Evolutionary conservation across 2,888 invertebrate genomes (phyloP), one percentile per base, ranked within the genome.

Genomic region (Lasioglossum marginatum): DNA sequence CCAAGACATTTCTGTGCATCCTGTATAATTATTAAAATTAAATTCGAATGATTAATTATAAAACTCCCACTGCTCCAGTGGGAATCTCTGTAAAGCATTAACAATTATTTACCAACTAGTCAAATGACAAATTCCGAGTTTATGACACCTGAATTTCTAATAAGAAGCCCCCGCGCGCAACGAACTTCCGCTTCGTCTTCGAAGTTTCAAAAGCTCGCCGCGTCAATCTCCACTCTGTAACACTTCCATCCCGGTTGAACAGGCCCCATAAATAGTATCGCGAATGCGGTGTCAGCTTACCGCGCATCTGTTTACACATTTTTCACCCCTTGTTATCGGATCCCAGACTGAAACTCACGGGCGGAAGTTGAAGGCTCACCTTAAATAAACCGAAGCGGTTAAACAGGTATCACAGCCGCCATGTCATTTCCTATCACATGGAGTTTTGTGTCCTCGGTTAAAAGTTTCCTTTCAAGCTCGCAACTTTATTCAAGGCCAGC

Each of bases 321-420:
- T 75, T 80, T 75, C 48, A 72, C 31, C 72, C n/a, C 72, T 72
- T 60, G 72, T 60, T 79, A 79, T 79, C 78, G 79, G 73, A 63
- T 73, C 45, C 63, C 6, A 16, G 43, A 19, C 19, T 4, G 79
- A 60, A n/a, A n/a, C 60, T 45, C 43, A 5, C 45, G 37, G 27
- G 10, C 43, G 73, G 63, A 79, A 81, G 71, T 77, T 63, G 70
- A 71, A 40, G 77, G 34, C 12, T 60, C 77, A n/a, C 19, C 63
- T 81, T 77, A 71, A 76, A 77, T 81, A 77, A 68, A 70, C 76
- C 8, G 48, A 57, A 76, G 79, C 57, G 71, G 57, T 57, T 63
- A 63, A 43, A 73, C 34, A 60, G 60, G 40, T 73, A 8, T 60
- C 10, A 48, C 45, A 48, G 19, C 34, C 34, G 19, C 27, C 52